Evolutionary conservation across 2,113 vertebrate species (phyloP), one percentile per base, ranked within the genome.

Genomic region (Heliornis fulica): DNA sequence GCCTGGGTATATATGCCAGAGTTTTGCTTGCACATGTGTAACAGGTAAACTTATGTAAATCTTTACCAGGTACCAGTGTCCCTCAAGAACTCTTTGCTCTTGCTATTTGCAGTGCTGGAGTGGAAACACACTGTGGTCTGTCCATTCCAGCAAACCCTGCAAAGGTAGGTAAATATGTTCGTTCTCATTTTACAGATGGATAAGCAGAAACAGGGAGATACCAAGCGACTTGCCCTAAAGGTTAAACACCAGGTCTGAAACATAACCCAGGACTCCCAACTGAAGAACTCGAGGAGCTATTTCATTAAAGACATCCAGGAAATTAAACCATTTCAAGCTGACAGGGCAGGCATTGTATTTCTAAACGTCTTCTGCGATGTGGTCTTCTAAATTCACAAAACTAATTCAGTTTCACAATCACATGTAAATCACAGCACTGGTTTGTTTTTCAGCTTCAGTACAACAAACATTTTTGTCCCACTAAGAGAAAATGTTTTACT

Each of bases 111-210:
- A 43, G 80, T 83, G 89, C 45, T 23, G 8, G 46, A 81, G 50
- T 59, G 72, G 83, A 94, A 95, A 77, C 75, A 25, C 50, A 16
- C 29, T 1, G 9, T 3, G 2, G 46, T 66, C 45, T 69, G 94
- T 53, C 66, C 0, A 2, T 63, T 65, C 81, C 64, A 43, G 89
- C 91, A 91, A 95, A 79, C 82, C 71, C 94, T 79, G 90, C 64
- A 50, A 59, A 72, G 84, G 71, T 89, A 85, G 89, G 91, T 96
- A 96, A 95, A 93, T 95, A 95, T 74, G 90, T 76, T 96, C 82
- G 2, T 87, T 94, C 93, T 95, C 75, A 41, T 97, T 97, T 97
- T 93, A 93, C 95, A 96, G 96, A 93, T 88, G 89, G 94, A 83
- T 97, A 96, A 92, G 85, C 94, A 90, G 87, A 97, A 86, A 96